These are phyloP conservation scores for Linhomoeus sp. DNA, from an alignment of 2,888 invertebrate genomes.

Conservation along the genomic window DNA sequence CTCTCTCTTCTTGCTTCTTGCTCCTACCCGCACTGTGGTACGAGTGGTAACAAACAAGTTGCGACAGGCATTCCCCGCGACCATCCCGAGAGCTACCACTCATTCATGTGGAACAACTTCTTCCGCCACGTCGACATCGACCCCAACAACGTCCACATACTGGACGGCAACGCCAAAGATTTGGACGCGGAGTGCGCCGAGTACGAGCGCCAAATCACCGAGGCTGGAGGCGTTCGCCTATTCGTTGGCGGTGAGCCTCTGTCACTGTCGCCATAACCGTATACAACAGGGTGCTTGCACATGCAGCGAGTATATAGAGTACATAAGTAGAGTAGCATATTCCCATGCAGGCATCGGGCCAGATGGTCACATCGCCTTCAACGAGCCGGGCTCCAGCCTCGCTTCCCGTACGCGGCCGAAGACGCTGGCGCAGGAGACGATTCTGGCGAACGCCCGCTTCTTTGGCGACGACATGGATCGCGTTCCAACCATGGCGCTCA, in stretches of 20 bases:
- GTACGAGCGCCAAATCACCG: constrained; percentile 61
- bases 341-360: constrained; percentile 77
- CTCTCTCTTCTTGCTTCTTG: too few species aligned
- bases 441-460: constrained; percentile 89
- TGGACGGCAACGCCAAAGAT: constrained; percentile 77
- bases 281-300: too few species aligned
- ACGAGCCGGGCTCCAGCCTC: constrained; percentile 91
- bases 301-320: too few species aligned
- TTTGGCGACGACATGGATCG: constrained; percentile 78
- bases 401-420: constrained; percentile 86
- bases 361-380: constrained; percentile 98
- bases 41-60: background rate
- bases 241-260: constrained; percentile 94
- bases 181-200: constrained; percentile 58
- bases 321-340: too few species aligned
- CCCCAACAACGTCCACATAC: constrained; percentile 70
- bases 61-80: constrained; percentile 54
- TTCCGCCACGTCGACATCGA: constrained; percentile 92
- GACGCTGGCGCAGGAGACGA: constrained; percentile 83
- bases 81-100: constrained; percentile 92
- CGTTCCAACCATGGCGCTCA: constrained; percentile 74
- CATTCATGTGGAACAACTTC: constrained; percentile 94
- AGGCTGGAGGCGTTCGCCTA: constrained; percentile 77
- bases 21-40: too few species aligned
- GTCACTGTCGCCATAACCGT: too few species aligned